phyloP scores from a whole-genome alignment of 2,888 invertebrate genomes.

The Ornithoptera priamus region DNA sequence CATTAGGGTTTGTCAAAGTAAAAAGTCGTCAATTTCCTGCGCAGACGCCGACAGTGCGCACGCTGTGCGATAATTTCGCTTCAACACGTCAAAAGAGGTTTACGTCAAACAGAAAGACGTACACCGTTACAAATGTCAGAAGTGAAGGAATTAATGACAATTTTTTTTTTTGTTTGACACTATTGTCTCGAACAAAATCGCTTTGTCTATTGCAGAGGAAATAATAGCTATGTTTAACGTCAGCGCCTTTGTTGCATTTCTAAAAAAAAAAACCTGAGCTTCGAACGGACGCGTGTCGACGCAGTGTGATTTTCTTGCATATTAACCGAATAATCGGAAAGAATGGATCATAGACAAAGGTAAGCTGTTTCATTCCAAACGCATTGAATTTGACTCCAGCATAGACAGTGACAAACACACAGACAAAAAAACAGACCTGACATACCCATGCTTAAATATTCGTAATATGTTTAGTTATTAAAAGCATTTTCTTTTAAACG shows the following conservation, averaged over 20 bases:
- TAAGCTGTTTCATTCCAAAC: slow-evolving; percentile 20
- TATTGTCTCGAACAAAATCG: slow-evolving; percentile 70
- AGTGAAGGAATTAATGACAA: slow-evolving; percentile 74
- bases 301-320: slow-evolving; percentile 65
- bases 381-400: neutral
- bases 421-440: neutral
- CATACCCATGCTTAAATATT: neutral
- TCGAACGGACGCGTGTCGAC: slow-evolving; percentile 67
- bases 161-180: slow-evolving; percentile 66
- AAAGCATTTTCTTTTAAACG: too few species aligned
- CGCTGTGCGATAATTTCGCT: slow-evolving; percentile 68
- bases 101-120: slow-evolving; percentile 57
- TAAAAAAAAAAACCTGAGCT: slow-evolving; percentile 59
- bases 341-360: slow-evolving; percentile 42
- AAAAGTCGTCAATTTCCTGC: slow-evolving; percentile 35
- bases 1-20: neutral
- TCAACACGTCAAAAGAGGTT: slow-evolving; percentile 55
- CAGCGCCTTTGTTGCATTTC: slow-evolving; percentile 67
- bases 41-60: slow-evolving; percentile 48
- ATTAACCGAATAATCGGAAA: slow-evolving; percentile 56
- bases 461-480: too few species aligned
- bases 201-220: slow-evolving; percentile 73
- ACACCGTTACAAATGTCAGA: slow-evolving; percentile 74
- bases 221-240: slow-evolving; percentile 78
- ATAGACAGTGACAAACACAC: neutral